Conservation (phyloP, 1,140 invertebrate genomes). For the Caenorhabditis elegans region DNA sequence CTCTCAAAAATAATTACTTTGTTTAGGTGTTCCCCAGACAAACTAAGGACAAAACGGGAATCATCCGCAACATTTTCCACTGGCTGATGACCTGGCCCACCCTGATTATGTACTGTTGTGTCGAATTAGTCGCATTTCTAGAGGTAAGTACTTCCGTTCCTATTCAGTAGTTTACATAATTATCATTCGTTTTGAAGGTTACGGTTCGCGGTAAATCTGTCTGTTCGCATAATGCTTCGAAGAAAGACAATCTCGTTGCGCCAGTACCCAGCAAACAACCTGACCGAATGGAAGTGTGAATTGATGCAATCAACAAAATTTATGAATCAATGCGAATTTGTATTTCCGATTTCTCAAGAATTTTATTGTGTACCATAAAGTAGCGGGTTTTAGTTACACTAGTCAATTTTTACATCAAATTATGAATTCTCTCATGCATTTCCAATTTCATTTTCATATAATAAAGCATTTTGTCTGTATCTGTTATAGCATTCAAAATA, state of each 20-base stretch:
- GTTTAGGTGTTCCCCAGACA: conserved; percentile 53
- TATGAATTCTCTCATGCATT: background rate
- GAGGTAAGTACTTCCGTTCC: conserved; percentile 39
- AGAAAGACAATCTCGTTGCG: conserved; percentile 55
- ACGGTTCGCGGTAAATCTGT: conserved; percentile 55
- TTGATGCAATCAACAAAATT: background rate
- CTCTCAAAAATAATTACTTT: background rate
- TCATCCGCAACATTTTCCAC: conserved; percentile 56
- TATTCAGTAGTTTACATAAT: background rate
- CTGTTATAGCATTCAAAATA: too few species aligned
- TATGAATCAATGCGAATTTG: background rate
- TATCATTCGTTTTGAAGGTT: background rate
- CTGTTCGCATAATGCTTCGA: conserved; percentile 54
- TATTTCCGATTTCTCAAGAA: background rate
- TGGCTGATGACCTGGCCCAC: conserved; percentile 53
- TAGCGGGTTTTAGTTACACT: background rate
- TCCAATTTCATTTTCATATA: background rate
- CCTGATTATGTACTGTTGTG: conserved; percentile 53
- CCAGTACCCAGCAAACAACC: conserved; percentile 33
- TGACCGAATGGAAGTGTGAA: conserved; percentile 44
- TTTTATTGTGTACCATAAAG: background rate
- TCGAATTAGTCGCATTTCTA: conserved; percentile 54
- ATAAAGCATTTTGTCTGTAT: background rate
- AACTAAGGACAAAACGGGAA: conserved; percentile 49
- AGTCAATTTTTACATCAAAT: too few species aligned